Conservation (phyloP, 35 echinoderm and acorn worm genomes). For the Lytechinus variegatus region DNA sequence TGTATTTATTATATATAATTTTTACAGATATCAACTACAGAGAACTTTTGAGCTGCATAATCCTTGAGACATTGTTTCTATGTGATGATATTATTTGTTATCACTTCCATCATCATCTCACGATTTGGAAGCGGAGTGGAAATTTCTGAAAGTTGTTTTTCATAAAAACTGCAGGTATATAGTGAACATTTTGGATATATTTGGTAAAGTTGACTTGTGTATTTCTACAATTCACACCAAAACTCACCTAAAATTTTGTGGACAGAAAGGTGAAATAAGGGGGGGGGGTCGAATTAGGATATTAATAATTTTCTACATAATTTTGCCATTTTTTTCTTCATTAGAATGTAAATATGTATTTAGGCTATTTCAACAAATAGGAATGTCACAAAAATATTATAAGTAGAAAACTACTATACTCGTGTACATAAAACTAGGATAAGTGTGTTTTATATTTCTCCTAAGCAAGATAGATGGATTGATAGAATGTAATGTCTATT, state of each 20-base stretch:
- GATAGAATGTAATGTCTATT: neutral
- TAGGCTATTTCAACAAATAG: neutral
- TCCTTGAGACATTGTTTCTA: neutral
- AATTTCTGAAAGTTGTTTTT: neutral
- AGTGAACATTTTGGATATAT: neutral
- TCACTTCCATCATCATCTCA: neutral
- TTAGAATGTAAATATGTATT: neutral
- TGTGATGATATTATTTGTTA: neutral
- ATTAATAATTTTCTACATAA: neutral
- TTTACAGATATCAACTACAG: neutral
- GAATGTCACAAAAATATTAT: neutral
- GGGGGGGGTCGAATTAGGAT: too few species aligned
- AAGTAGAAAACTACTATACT: neutral
- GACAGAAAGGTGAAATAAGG: too few species aligned
- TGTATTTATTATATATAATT: neutral
- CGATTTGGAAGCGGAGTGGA: neutral
- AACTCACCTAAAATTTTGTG: too few species aligned
- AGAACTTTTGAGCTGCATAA: neutral
- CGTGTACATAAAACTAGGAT: neutral
- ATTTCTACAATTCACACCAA: too few species aligned
- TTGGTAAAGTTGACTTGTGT: too few species aligned
- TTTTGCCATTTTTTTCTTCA: neutral
- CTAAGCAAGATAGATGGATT: neutral
- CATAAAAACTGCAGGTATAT: neutral
- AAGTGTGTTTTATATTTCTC: neutral